These are phyloP conservation scores for Ceyx melanurus DNA, from an alignment of 2,113 vertebrate genomes.

Conservation along the genomic window DNA sequence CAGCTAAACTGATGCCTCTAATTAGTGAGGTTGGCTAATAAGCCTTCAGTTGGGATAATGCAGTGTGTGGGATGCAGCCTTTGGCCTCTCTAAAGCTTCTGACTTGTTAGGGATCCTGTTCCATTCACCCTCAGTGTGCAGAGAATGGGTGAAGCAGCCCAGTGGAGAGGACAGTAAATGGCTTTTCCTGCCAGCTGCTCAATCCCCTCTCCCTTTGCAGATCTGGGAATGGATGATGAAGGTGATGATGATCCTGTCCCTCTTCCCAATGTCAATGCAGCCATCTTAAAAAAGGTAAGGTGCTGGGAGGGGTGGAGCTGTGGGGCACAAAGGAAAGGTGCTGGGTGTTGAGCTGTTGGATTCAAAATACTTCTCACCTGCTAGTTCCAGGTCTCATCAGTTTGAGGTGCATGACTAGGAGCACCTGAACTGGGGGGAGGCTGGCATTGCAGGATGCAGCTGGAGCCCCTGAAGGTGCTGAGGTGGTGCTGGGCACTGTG, in stretches of 20 bases:
- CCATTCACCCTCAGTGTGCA: not conserved
- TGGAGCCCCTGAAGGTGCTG: not conserved
- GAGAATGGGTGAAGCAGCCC: not conserved
- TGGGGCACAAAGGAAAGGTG: not conserved
- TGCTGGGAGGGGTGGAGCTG: not conserved
- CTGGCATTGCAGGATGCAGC: not conserved
- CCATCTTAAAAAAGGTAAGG: conserved; percentile 96
- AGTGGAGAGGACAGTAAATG: not conserved
- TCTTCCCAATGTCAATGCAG: conserved; percentile 97
- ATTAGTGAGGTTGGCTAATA: not conserved
- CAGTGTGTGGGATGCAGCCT: fast-evolving
- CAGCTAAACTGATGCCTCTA: not conserved
- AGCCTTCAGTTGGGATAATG: not conserved
- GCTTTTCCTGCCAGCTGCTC: not conserved
- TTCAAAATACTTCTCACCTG: not conserved
- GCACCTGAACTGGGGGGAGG: not conserved
- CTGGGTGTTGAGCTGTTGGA: not conserved
- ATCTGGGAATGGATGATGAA: conserved; percentile 99
- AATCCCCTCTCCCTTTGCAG: conserved; percentile 72
- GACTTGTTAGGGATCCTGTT: not conserved
- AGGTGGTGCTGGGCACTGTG: not conserved
- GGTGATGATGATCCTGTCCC: conserved; percentile 98
- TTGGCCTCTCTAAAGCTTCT: not conserved
- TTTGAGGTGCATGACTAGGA: fast-evolving
- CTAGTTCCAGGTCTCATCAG: not conserved